Conservation (phyloP, 64 coral and sea anemone genomes). For the Montipora cactus region DNA sequence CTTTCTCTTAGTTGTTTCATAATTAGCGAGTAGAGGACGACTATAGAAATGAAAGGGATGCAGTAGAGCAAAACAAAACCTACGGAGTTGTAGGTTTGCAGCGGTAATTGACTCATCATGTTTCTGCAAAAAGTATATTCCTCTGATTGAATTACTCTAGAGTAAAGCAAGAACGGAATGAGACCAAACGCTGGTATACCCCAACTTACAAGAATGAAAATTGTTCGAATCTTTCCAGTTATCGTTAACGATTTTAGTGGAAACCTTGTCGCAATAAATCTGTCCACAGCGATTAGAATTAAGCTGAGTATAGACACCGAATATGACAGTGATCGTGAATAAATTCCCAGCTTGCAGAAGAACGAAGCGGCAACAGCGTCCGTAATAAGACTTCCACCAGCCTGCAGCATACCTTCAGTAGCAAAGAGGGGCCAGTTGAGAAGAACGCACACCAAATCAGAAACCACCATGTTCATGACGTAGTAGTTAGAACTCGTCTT, state of each 20-base stretch:
- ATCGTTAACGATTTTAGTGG: background rate
- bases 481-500: constrained; percentile 8
- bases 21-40: background rate
- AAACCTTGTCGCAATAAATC: background rate
- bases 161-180: background rate
- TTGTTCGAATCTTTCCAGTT: background rate
- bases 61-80: background rate
- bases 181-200: background rate
- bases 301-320: constrained; percentile 3
- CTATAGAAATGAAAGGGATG: background rate
- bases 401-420: constrained; percentile 11
- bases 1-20: background rate
- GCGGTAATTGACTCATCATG: background rate
- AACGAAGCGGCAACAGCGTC: background rate
- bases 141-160: background rate
- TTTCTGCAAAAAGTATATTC: constrained; percentile 21
- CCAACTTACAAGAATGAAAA: background rate
- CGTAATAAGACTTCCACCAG: constrained; percentile 13
- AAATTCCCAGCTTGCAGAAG: constrained; percentile 14
- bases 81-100: background rate
- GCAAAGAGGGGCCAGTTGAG: constrained; percentile 12
- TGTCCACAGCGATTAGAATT: constrained; percentile 1
- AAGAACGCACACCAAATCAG: background rate
- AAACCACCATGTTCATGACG: constrained; percentile 16
- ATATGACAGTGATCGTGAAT: constrained; percentile 11